Conservation (phyloP, 2,797 vertebrate genomes). For the Enteromius argenteus region DNA sequence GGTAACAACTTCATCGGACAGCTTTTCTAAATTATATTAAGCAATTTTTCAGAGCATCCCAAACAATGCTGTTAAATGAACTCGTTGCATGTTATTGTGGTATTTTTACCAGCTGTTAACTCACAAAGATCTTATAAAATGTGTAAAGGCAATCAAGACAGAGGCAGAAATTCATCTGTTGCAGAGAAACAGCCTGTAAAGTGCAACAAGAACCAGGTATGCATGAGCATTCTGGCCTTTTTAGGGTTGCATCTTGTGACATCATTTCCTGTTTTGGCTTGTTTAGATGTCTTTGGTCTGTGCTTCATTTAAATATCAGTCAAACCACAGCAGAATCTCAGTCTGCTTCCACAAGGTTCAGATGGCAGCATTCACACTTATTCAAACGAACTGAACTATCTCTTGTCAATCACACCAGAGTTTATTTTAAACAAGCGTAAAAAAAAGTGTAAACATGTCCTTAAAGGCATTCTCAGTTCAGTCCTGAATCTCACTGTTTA, state of each 20-base stretch:
- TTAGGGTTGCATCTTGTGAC: background rate
- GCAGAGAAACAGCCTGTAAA: background rate
- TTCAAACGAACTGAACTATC: background rate
- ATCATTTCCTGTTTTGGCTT: background rate
- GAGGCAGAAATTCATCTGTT: background rate
- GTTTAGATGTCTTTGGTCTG: background rate
- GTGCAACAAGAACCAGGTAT: background rate
- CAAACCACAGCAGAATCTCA: background rate
- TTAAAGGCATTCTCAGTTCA: background rate
- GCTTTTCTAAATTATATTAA: no score
- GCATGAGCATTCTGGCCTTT: background rate
- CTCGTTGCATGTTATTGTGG: background rate
- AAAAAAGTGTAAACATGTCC: background rate
- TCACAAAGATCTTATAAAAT: background rate
- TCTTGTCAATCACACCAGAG: background rate
- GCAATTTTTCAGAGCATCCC: no score
- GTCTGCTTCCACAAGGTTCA: background rate
- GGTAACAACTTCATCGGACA: background rate
- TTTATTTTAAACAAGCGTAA: background rate
- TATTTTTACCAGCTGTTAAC: background rate
- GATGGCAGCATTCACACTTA: background rate
- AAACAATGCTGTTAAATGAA: background rate
- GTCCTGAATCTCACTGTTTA: background rate
- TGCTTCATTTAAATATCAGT: background rate
- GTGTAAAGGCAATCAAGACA: background rate